phyloP scores from a whole-genome alignment of 2,113 vertebrate species.

The Smithornis capensis region DNA sequence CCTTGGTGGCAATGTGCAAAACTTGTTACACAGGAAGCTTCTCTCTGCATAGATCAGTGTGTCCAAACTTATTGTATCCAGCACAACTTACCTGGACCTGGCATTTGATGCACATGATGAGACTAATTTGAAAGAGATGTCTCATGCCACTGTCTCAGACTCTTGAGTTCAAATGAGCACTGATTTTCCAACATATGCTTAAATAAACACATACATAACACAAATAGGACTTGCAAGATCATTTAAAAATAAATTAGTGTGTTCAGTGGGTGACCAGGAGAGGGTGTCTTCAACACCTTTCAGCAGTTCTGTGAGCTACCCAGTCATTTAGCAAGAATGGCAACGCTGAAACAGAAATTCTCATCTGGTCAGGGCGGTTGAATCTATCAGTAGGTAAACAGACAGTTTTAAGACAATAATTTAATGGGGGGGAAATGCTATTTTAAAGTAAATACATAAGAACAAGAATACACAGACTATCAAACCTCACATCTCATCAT shows the following conservation, averaged over 20 bases:
- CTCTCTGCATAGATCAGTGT: neutral
- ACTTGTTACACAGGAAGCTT: neutral
- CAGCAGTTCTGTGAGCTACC: neutral
- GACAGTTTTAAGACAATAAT: neutral
- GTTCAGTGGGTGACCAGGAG: constrained; percentile 35
- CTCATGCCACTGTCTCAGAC: neutral
- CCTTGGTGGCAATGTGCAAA: neutral
- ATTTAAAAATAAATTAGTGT: neutral
- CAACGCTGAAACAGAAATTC: neutral
- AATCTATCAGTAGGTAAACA: neutral
- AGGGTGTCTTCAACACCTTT: constrained; percentile 26
- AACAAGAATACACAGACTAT: neutral
- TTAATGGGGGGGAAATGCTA: neutral
- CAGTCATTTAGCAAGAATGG: neutral
- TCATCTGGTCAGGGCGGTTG: neutral
- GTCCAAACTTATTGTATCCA: neutral
- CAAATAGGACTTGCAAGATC: neutral
- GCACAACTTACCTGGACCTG: neutral
- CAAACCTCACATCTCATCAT: neutral
- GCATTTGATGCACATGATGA: neutral
- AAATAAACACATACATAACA: neutral
- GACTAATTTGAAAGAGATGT: neutral
- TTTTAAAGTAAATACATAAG: neutral
- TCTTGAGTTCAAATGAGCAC: neutral
- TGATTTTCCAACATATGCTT: neutral